Evolutionary conservation across 2,797 vertebrate genomes (phyloP).

Genomic region (Steatocranus sp.): DNA sequence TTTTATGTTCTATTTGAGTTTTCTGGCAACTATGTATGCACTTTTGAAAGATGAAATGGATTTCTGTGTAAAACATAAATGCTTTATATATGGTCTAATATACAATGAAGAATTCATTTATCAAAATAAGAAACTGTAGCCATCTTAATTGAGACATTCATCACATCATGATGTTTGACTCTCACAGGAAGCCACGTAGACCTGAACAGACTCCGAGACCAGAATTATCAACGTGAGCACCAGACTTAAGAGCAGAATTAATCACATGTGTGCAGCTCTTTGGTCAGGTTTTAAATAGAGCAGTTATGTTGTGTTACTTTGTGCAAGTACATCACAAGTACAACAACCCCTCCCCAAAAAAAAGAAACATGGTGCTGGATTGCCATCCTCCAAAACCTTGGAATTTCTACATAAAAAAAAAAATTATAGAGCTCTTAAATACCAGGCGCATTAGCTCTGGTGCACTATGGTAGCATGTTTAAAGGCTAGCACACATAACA

Average conservation of each 20-base stretch:
- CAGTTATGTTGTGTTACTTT: neutral
- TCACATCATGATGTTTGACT: neutral
- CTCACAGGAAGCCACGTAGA: neutral
- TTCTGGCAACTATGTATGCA: neutral
- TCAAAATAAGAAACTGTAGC: neutral
- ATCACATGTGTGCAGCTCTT: neutral
- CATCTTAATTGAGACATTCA: neutral
- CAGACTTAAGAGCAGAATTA: neutral
- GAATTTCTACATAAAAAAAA: neutral
- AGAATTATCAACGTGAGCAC: neutral
- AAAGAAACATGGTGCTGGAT: neutral
- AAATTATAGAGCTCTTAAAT: neutral
- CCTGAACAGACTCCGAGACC: neutral
- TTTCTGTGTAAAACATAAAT: neutral
- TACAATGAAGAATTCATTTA: neutral
- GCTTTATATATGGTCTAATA: neutral
- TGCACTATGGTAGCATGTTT: neutral
- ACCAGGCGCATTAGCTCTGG: rapidly evolving
- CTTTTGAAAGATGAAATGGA: neutral
- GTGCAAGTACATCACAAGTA: neutral
- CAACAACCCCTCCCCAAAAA: neutral
- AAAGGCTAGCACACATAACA: neutral
- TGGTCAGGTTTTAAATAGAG: neutral
- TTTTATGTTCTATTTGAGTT: neutral
- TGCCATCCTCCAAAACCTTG: neutral